phyloP scores from a whole-genome alignment of 2,888 invertebrate genomes.

The Metalampra italica region DNA sequence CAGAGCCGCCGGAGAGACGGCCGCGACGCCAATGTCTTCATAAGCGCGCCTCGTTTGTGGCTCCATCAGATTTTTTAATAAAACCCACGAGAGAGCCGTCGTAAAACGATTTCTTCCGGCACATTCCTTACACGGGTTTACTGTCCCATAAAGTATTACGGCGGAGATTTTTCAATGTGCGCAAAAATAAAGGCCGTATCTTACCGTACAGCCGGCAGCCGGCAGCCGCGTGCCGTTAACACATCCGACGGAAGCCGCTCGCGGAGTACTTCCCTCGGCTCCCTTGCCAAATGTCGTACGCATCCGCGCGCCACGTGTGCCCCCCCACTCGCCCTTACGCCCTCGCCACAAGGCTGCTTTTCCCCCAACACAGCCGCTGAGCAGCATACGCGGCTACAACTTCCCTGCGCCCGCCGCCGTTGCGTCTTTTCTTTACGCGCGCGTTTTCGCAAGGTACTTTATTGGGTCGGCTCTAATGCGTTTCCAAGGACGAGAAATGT shows the following conservation, averaged over 20 bases:
- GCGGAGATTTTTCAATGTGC: slow-evolving; percentile 32
- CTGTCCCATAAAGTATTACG: slow-evolving; percentile 15
- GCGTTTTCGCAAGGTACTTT: slow-evolving; percentile 30
- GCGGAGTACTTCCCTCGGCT: slow-evolving; percentile 34
- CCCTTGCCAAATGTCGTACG: slow-evolving; percentile 33
- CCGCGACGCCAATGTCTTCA: background rate
- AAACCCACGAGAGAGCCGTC: background rate
- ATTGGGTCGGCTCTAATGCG: slow-evolving; percentile 34
- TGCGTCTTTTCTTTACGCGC: slow-evolving; percentile 31
- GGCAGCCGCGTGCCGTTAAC: slow-evolving; percentile 27
- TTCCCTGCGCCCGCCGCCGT: slow-evolving; percentile 25
- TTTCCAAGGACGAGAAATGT: slow-evolving; percentile 23
- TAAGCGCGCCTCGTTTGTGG: background rate
- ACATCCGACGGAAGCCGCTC: slow-evolving; percentile 32
- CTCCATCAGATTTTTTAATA: background rate
- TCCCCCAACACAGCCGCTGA: background rate
- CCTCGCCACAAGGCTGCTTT: slow-evolving; percentile 6
- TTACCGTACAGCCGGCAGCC: slow-evolving; percentile 15
- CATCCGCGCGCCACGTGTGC: slow-evolving; percentile 15
- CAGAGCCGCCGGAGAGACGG: no score
- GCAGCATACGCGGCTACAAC: slow-evolving; percentile 16
- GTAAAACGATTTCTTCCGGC: slow-evolving; percentile 2
- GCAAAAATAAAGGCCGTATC: slow-evolving; percentile 27
- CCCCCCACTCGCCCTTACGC: background rate
- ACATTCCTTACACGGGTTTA: slow-evolving; percentile 6